These are phyloP conservation scores for Diceros bicornis DNA, from an alignment of 2,797 vertebrate species.

Conservation along the genomic window DNA sequence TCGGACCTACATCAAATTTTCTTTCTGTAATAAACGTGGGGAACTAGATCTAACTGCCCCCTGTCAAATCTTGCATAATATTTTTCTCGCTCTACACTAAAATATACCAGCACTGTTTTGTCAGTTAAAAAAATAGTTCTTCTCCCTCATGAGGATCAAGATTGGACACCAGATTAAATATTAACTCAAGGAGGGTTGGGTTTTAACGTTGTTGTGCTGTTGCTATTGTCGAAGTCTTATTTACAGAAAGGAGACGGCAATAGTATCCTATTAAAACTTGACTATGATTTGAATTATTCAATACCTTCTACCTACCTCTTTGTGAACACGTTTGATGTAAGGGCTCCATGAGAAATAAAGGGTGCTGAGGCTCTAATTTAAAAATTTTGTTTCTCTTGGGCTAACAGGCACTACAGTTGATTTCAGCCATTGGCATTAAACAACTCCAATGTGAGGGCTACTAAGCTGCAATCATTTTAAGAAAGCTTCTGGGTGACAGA, in stretches of 20 bases:
- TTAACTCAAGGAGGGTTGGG: neutral
- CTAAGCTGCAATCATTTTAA: constrained; percentile 84
- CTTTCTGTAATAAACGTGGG: neutral
- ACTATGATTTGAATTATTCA: constrained; percentile 48
- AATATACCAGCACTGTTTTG: neutral
- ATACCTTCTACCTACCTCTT: constrained; percentile 36
- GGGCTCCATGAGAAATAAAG: constrained; percentile 75
- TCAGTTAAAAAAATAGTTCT: neutral
- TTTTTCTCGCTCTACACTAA: neutral
- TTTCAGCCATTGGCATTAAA: constrained; percentile 85
- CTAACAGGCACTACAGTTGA: constrained; percentile 75
- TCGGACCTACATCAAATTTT: neutral
- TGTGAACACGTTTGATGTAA: constrained; percentile 44
- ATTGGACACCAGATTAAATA: neutral
- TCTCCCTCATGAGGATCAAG: neutral
- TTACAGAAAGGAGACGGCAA: neutral
- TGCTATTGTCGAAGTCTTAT: neutral
- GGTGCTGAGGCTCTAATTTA: constrained; percentile 72
- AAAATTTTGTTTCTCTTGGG: constrained; percentile 77
- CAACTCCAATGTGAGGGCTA: constrained; percentile 70
- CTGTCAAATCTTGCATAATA: neutral
- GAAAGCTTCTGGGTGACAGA: constrained; percentile 76
- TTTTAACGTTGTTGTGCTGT: neutral
- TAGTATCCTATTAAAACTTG: constrained; percentile 16
- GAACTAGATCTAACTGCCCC: neutral